Evolutionary conservation across 2,113 vertebrate species (phyloP).

Genomic region (Bostrychus sinensis): DNA sequence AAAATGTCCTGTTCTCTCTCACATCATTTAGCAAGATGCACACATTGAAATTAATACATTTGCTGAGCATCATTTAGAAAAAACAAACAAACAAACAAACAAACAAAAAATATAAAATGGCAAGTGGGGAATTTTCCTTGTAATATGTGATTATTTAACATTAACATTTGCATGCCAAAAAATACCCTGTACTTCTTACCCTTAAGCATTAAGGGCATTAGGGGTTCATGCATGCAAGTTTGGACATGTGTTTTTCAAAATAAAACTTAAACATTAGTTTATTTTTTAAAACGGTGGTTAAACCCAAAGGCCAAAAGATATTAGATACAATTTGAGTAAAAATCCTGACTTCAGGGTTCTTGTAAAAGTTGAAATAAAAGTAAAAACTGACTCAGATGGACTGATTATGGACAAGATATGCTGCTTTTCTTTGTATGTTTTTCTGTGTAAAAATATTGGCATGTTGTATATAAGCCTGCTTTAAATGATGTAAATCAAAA

Average conservation of each 20-base stretch:
- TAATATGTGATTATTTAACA: conserved; percentile 39
- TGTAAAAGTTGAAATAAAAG: neutral
- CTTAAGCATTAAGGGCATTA: conserved; percentile 25
- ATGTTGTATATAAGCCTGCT: too few relatives aligned
- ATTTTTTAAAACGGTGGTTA: too few relatives aligned
- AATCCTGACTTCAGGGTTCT: neutral
- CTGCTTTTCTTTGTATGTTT: neutral
- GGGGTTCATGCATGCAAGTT: conserved; percentile 63
- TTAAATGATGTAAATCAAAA: conserved; percentile 42
- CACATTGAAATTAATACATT: conserved; percentile 51
- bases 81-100: neutral
- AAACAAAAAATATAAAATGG: conserved; percentile 10
- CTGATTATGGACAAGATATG: neutral
- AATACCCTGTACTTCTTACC: conserved; percentile 79
- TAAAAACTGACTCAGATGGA: neutral
- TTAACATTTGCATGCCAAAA: conserved; percentile 74
- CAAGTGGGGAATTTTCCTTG: conserved; percentile 30
- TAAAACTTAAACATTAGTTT: conserved; percentile 16
- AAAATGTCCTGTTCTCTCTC: conserved; percentile 47
- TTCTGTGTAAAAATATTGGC: too few relatives aligned
- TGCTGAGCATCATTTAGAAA: conserved; percentile 43
- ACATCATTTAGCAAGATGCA: conserved; percentile 50
- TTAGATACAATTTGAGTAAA: too few relatives aligned
- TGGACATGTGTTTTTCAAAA: conserved; percentile 33
- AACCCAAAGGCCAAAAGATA: conserved; percentile 8